Evolutionary conservation across 2,888 invertebrate species (phyloP).

Genomic region (Diabrotica balteata): DNA sequence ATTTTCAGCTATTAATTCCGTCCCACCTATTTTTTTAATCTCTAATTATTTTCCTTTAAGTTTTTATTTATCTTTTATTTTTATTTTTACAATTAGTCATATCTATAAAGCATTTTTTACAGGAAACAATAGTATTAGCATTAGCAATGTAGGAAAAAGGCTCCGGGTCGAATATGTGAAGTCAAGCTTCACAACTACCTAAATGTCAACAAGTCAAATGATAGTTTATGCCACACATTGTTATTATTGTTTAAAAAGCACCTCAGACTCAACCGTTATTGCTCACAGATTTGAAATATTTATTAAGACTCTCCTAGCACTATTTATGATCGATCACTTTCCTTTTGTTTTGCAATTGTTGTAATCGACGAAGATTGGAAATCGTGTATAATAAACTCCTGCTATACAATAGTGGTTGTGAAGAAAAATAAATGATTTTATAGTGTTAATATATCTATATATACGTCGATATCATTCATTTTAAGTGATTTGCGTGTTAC

Average conservation of each 20-base stretch:
- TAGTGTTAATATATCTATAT: too few relatives aligned
- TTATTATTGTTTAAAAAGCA: constrained; percentile 27
- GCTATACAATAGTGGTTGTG: constrained; percentile 1
- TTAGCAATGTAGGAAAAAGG: constrained; percentile 7
- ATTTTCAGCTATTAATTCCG: too few relatives aligned
- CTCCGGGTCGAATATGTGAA: constrained; percentile 32
- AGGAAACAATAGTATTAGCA: too few relatives aligned
- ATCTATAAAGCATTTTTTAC: too few relatives aligned
- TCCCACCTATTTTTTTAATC: too few relatives aligned
- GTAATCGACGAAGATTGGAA: constrained; percentile 22
- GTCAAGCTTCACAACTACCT: constrained; percentile 34
- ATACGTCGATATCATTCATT: too few relatives aligned
- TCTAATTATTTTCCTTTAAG: too few relatives aligned
- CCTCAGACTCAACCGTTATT: not conserved
- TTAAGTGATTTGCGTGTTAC: too few relatives aligned
- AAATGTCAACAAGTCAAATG: constrained; percentile 39
- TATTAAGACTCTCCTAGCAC: constrained; percentile 30
- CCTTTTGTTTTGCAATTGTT: constrained; percentile 33
- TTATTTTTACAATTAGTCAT: too few relatives aligned
- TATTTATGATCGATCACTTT: constrained; percentile 35
- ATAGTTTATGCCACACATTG: constrained; percentile 35
- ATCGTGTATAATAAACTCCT: constrained; percentile 14
- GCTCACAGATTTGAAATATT: constrained; percentile 32
- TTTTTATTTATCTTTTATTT: too few relatives aligned
- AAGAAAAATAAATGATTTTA: constrained; percentile 8